Evolutionary conservation across 2,113 vertebrate species (phyloP).

Genomic region (Ondatra zibethicus): DNA sequence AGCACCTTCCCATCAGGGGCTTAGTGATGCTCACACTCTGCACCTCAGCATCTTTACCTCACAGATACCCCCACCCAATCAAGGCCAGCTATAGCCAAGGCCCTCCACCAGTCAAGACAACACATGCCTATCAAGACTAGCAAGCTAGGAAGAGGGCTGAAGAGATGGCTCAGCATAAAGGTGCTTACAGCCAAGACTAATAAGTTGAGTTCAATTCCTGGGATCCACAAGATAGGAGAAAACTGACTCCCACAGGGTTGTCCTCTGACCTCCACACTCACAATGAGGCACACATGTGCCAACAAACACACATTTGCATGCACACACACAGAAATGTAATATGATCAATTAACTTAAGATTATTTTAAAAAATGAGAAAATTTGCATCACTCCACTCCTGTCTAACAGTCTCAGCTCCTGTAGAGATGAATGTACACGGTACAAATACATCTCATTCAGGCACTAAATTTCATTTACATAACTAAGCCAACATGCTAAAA

Average conservation of each 20-base stretch:
- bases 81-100: not conserved
- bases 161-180: not conserved
- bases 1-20: not conserved
- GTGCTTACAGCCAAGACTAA: not conserved
- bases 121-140: rapidly evolving
- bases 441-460: not conserved
- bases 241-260: not conserved
- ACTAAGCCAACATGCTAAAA: not conserved
- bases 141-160: not conserved
- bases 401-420: rapidly evolving
- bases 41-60: rapidly evolving
- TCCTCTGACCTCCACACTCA: not conserved
- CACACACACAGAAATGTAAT: not conserved
- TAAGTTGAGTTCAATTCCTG: not conserved
- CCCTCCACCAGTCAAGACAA: rapidly evolving
- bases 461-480: not conserved
- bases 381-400: rapidly evolving
- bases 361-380: not conserved
- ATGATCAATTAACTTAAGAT: not conserved
- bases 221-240: not conserved
- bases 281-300: not conserved
- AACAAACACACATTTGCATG: not conserved
- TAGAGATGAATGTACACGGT: rapidly evolving
- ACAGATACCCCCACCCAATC: rapidly evolving
- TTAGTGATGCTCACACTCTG: not conserved